phyloP scores from a whole-genome alignment of 2,113 vertebrate species.

The Puntigrus tetrazona region DNA sequence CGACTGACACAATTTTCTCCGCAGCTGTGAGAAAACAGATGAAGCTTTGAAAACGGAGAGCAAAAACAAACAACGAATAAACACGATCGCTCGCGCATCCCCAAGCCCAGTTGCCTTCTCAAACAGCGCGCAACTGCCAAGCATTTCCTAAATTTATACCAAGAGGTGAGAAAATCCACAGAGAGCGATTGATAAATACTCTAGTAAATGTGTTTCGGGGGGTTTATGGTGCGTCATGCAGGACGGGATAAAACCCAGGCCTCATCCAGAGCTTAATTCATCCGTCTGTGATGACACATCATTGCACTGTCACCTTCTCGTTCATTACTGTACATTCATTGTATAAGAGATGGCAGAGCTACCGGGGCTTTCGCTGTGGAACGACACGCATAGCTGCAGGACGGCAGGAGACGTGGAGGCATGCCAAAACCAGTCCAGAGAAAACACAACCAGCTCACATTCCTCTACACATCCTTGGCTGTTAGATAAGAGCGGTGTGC shows the following conservation, averaged over 20 bases:
- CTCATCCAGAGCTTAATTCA: background rate
- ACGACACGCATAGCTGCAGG: background rate
- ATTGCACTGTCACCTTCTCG: conserved; percentile 29
- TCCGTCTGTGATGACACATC: conserved; percentile 18
- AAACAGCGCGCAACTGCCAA: background rate
- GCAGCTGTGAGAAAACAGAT: background rate
- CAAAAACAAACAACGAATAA: background rate
- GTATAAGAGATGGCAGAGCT: background rate
- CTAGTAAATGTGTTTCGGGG: background rate
- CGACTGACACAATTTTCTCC: background rate
- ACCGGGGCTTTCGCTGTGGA: conserved; percentile 9
- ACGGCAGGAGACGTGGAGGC: conserved; percentile 6
- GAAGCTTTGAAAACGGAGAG: conserved; percentile 13
- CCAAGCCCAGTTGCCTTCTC: background rate
- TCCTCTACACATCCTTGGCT: background rate
- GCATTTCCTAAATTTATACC: background rate
- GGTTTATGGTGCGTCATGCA: background rate
- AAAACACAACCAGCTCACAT: conserved; percentile 25
- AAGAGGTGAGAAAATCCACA: background rate
- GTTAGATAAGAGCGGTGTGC: background rate
- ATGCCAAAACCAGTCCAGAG: conserved; percentile 24
- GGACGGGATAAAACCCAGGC: background rate
- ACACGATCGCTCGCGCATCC: background rate
- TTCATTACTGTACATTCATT: background rate
- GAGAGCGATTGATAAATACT: background rate